Evolutionary conservation across 2,113 vertebrate species (phyloP), one percentile per base, ranked within the genome.

Genomic region (Reinhardtius hippoglossoides): DNA sequence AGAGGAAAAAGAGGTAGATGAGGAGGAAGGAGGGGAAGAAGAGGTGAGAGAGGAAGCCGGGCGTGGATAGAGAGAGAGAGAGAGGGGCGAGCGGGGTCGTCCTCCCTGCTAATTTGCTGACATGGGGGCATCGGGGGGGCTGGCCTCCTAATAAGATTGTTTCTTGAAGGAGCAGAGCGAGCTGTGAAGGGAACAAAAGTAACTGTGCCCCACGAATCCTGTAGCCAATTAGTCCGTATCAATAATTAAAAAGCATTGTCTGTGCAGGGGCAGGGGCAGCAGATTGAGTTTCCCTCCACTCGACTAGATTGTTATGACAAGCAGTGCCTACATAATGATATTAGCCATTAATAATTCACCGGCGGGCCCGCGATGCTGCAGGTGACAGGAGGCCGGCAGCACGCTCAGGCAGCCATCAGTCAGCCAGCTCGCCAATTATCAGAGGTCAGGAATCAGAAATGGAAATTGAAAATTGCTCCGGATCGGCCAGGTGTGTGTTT

Each of bases 191-290:
- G 94, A 96, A 97, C 96, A 96, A 96, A 97, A 95, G 96, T 95
- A 95, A 94, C 92, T 92, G 94, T 95, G 95, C 95, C 95, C 95
- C 90, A 66, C 87, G 95, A 96, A 95, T 95, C 96, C 96, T 98
- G 97, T 98, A 94, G 96, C 96, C 97, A 98, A 98, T 98, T 98
- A 98, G 95, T 95, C 94, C 76, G 80, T 94, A 98, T 98, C 95
- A 98, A 98, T 98, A 97, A 96, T 98, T 97, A 96, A 98, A 95
- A 92, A 92, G 95, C 94, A 94, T 96, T 95, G 94, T 93, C 95
- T 96, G 95, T 94, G 93, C 92, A 58, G 94, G 93, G 95, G 95
- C 93, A 93, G 92, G 91, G 92, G 92, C 91, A 70, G 89, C 92
- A 95, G 95, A 95, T 95, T 95, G 94, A 95, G 93, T 95, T 94